Evolutionary conservation across 1,140 invertebrate genomes (phyloP).

Genomic region (Drosophila parvula): DNA sequence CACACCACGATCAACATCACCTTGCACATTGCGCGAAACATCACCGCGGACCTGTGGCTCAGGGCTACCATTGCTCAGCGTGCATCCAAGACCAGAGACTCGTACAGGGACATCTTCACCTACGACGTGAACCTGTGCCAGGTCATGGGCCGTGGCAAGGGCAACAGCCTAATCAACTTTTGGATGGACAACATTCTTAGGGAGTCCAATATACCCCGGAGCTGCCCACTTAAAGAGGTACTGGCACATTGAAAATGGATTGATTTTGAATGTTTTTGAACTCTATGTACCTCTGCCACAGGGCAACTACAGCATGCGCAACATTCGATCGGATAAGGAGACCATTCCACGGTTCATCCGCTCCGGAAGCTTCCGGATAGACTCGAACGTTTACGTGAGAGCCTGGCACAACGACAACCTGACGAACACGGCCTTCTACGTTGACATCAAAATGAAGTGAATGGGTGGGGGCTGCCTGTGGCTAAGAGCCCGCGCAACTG

Average conservation of each 20-base stretch:
- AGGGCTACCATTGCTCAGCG: slow-evolving; percentile 28
- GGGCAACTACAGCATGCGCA: slow-evolving; percentile 50
- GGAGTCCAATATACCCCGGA: slow-evolving; percentile 49
- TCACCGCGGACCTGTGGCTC: slow-evolving; percentile 48
- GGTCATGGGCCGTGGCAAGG: slow-evolving; percentile 44
- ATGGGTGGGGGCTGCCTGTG: neutral
- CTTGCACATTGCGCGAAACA: slow-evolving; percentile 26
- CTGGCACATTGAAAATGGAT: too few species aligned
- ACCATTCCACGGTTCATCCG: slow-evolving; percentile 47
- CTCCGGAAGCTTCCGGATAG: slow-evolving; percentile 49
- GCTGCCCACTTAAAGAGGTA: slow-evolving; percentile 56
- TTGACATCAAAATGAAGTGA: slow-evolving; percentile 64
- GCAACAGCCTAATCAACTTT: slow-evolving; percentile 37
- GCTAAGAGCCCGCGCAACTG: slow-evolving; percentile 36
- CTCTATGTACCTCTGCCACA: too few species aligned
- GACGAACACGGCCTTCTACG: slow-evolving; percentile 44
- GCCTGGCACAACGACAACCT: slow-evolving; percentile 49
- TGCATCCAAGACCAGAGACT: slow-evolving; percentile 28
- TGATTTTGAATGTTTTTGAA: neutral
- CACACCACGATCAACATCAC: slow-evolving; percentile 40
- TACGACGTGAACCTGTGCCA: slow-evolving; percentile 61
- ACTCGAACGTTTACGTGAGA: slow-evolving; percentile 40
- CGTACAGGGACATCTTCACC: slow-evolving; percentile 39
- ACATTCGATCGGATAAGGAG: slow-evolving; percentile 51
- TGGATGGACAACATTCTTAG: slow-evolving; percentile 55